phyloP scores from a whole-genome alignment of 1,140 invertebrate species.

The Drosophila lacteicornis region DNA sequence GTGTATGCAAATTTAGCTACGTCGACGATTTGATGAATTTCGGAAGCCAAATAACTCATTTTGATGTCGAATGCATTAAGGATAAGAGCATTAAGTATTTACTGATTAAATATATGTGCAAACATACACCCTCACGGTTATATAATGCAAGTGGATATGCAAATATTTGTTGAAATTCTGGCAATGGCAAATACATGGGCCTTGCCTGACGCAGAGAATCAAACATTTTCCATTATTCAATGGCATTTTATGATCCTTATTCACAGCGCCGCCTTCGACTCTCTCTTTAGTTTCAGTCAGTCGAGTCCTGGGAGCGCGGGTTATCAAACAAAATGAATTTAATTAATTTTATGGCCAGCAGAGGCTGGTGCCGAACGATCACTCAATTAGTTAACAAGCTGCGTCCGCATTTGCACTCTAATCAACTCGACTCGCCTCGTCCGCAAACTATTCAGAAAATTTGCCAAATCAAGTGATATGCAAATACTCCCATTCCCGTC shows the following conservation, averaged over 20 bases:
- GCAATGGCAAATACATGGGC: conserved; percentile 36
- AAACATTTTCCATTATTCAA: conserved; percentile 74
- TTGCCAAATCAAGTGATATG: conserved; percentile 65
- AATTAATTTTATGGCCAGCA: conserved; percentile 68
- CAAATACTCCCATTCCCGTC: conserved; percentile 38
- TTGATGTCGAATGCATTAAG: conserved; percentile 54
- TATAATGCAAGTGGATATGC: conserved; percentile 26
- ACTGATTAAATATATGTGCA: conserved; percentile 31
- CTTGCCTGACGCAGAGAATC: conserved; percentile 28
- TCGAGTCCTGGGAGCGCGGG: conserved; percentile 11
- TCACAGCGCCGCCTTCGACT: conserved; percentile 16
- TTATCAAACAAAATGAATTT: conserved; percentile 67
- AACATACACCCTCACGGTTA: background rate
- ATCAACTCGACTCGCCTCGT: conserved; percentile 49
- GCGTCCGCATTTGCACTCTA: conserved; percentile 48
- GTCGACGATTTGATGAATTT: conserved; percentile 26
- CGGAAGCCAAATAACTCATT: conserved; percentile 40
- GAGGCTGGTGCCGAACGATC: conserved; percentile 1
- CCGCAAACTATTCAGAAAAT: conserved; percentile 35
- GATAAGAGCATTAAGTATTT: conserved; percentile 67
- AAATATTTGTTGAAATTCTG: conserved; percentile 64
- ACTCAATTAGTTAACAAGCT: conserved; percentile 79
- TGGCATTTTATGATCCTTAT: conserved; percentile 28
- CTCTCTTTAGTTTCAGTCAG: background rate
- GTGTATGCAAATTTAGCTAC: background rate